phyloP scores from a whole-genome alignment of 2,888 invertebrate genomes.

The Suillia variegata region DNA sequence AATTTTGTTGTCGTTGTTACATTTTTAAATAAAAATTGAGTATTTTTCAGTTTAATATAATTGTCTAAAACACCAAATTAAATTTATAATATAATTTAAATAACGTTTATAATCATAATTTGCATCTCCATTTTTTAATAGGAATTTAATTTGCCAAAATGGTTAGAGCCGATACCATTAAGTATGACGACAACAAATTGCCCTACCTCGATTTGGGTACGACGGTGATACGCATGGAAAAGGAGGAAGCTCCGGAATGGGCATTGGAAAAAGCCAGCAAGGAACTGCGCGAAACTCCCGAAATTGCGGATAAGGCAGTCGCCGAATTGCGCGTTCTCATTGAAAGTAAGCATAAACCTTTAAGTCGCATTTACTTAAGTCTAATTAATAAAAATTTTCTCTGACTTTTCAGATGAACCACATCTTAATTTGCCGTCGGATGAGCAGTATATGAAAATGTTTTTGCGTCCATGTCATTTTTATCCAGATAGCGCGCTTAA shows the following conservation, averaged over 20 bases:
- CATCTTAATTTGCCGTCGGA: constrained; percentile 69
- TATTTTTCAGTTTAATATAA: too few relatives aligned
- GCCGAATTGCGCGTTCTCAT: constrained; percentile 64
- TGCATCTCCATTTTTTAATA: too few relatives aligned
- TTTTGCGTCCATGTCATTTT: constrained; percentile 85
- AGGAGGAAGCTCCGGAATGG: constrained; percentile 65
- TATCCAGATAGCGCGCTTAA: constrained; percentile 81
- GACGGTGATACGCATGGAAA: constrained; percentile 68
- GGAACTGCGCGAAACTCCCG: constrained; percentile 76
- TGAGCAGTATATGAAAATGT: constrained; percentile 76
- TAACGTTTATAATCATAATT: too few relatives aligned
- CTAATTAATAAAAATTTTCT: neutral
- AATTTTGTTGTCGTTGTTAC: too few relatives aligned
- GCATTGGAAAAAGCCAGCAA: constrained; percentile 68
- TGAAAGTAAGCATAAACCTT: constrained; percentile 60
- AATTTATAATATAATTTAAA: too few relatives aligned
- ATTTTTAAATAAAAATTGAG: too few relatives aligned
- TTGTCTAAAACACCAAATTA: too few relatives aligned
- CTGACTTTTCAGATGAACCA: constrained; percentile 69
- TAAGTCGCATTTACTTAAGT: neutral
- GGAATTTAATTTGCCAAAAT: constrained; percentile 30
- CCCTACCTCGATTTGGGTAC: constrained; percentile 71
- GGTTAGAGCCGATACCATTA: constrained; percentile 54
- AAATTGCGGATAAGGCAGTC: constrained; percentile 67
- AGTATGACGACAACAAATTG: constrained; percentile 64